Evolutionary conservation across 2,113 vertebrate species (phyloP).

Genomic region (Oxyura jamaicensis): DNA sequence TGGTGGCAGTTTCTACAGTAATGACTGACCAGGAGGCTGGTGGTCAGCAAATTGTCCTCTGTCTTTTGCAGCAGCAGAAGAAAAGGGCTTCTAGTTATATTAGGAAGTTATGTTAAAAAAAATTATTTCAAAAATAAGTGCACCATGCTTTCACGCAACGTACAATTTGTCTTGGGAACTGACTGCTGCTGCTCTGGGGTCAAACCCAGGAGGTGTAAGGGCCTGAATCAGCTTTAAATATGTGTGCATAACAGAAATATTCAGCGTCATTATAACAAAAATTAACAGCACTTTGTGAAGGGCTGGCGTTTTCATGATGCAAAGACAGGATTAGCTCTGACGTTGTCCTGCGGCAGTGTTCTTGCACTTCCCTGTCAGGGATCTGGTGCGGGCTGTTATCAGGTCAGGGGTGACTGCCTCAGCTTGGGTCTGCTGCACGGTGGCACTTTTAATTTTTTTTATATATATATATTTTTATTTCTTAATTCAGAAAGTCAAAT

Average conservation of each 20-base stretch:
- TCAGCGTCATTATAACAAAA: background rate
- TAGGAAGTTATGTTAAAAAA: background rate
- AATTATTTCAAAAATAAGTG: no score
- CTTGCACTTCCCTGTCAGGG: background rate
- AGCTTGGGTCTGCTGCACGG: background rate
- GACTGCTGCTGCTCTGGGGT: background rate
- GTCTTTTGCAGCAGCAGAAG: background rate
- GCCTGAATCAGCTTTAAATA: background rate
- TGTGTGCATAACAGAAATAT: background rate
- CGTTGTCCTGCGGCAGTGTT: accelerated
- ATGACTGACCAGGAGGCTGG: background rate
- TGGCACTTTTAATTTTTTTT: background rate
- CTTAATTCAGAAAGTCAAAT: background rate
- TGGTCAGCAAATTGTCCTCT: background rate
- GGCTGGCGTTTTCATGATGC: background rate
- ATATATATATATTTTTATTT: background rate
- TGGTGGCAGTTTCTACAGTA: background rate
- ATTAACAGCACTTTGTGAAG: background rate
- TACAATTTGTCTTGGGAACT: background rate
- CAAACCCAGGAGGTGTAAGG: background rate
- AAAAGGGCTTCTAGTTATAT: background rate
- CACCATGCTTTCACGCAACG: background rate
- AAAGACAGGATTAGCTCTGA: background rate
- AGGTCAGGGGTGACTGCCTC: background rate
- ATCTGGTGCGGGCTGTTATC: background rate